These are phyloP conservation scores for Dicycla oo DNA, from an alignment of 2,888 invertebrate genomes.

Conservation along the genomic window DNA sequence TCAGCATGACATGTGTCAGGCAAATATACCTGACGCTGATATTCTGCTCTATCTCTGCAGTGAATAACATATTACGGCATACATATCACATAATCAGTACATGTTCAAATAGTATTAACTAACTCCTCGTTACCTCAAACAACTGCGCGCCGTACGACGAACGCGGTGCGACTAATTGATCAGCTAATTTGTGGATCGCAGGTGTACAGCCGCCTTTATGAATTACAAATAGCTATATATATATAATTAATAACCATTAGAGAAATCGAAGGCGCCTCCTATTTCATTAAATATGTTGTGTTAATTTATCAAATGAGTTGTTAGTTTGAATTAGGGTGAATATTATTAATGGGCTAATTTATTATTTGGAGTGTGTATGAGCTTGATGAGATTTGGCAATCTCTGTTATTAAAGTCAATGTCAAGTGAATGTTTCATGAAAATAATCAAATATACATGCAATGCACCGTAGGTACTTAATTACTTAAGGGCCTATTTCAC, in stretches of 20 bases:
- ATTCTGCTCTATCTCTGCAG: too few species aligned
- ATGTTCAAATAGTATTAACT: slow-evolving; percentile 64
- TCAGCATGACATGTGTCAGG: too few species aligned
- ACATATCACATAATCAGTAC: slow-evolving; percentile 43
- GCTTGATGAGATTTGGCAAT: slow-evolving; percentile 7
- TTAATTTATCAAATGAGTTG: slow-evolving; percentile 49
- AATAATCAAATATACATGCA: neutral
- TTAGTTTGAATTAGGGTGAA: slow-evolving; percentile 29
- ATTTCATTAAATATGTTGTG: slow-evolving; percentile 31
- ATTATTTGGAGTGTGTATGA: slow-evolving; percentile 10
- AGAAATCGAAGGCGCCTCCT: slow-evolving; percentile 42
- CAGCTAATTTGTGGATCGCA: slow-evolving; percentile 78
- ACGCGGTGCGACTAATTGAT: slow-evolving; percentile 82
- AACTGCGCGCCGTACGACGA: slow-evolving; percentile 65
- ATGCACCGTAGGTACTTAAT: too few species aligned
- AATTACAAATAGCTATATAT: slow-evolving; percentile 75
- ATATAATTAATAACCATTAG: slow-evolving; percentile 66
- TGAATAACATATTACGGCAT: slow-evolving; percentile 5
- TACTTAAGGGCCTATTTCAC: too few species aligned
- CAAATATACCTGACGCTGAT: too few species aligned
- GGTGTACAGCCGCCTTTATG: slow-evolving; percentile 74
- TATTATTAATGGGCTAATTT: slow-evolving; percentile 34
- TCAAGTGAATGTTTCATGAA: neutral
- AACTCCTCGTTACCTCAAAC: slow-evolving; percentile 71
- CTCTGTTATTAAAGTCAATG: neutral